Base-by-base conservation (phyloP, 2,888 invertebrate species). In the Adelphocoris suturalis region DNA sequence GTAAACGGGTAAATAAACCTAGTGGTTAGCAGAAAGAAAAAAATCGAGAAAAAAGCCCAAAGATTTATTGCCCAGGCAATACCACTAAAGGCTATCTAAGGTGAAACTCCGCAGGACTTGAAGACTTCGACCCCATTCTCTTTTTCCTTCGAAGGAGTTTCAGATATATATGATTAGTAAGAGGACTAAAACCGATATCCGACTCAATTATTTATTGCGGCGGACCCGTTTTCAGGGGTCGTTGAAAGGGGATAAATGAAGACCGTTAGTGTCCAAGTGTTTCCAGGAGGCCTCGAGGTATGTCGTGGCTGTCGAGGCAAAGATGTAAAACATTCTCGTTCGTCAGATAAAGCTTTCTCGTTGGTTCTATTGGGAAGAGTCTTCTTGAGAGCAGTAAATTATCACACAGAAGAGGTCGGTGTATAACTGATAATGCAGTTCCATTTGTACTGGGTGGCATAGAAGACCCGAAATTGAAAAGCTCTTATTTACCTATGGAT, bases 31-130 rank as follows among this genome's bases (percentile, higher is more conserved):
- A 68, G 23, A 68, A 68, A 68, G n/a, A 61, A 68, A 23, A 61
- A n/a, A 19, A 0, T 23, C 3, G 19, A 57, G 16, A 57, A 16
- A 57, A 57, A 57, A 57, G 7, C 57, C 68, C 11, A 23, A 68
- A n/a, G 68, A 68, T 68, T 68, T 19, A 68, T 19, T 68, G 23
- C 23, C 23, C 68, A 1, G 23, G 27, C 68, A 27, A 12, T 27
- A 68, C 68, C 68, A 68, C n/a, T 68, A 27, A 68, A 68, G 68
- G 68, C 23, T 12, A 68, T 68, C 11, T 68, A 12, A 23, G 68
- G 68, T 68, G 68, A 68, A 68, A 68, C 68, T 68, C 13, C 68
- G 23, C 68, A 68, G 68, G 68, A 68, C 19, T 61, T 52, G 52
- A 68, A 19, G 23, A 23, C 68, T 68, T 68, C 19, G 68, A 68